Percentiles rank a stretch among this genome's conserved stretches.
Conservation (phyloP, 2,888 invertebrate genomes). For the Diaphora mendica region DNA sequence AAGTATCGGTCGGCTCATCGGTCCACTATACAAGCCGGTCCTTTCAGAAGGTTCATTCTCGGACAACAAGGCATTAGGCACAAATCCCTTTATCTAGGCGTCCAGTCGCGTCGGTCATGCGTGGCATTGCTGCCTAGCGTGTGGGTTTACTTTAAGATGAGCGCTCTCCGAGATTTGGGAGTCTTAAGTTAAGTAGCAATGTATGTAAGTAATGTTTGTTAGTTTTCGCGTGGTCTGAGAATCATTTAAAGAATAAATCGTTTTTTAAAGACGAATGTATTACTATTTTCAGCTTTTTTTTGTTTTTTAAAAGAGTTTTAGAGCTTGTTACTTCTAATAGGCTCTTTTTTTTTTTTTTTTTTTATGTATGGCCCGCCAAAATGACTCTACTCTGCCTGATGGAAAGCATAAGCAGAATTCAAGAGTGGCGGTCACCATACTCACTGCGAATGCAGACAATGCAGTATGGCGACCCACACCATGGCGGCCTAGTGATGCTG, state of each 20-base stretch:
- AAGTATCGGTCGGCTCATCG: constrained; percentile 14
- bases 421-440: too few relatives aligned
- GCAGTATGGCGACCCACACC: too few relatives aligned
- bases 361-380: too few relatives aligned
- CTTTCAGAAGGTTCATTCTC: constrained; percentile 38
- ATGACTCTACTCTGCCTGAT: too few relatives aligned
- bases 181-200: constrained; percentile 8
- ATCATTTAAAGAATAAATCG: not conserved
- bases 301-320: not conserved
- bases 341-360: too few relatives aligned
- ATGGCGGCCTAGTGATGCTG: too few relatives aligned
- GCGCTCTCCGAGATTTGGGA: constrained; percentile 24
- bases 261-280: not conserved
- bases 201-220: constrained; percentile 10
- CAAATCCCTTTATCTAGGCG: constrained; percentile 64
- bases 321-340: not conserved
- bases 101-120: constrained; percentile 60
- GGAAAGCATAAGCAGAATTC: too few relatives aligned
- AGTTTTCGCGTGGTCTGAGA: constrained; percentile 1
- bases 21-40: constrained; percentile 22
- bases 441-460: too few relatives aligned
- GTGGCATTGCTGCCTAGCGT: constrained; percentile 55
- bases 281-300: not conserved
- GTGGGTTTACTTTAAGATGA: constrained; percentile 41
- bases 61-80: constrained; percentile 60